A percentile compares a stretch with the other conserved stretches of the same genome.
Evolutionary conservation across 2,888 invertebrate genomes (phyloP).

Genomic region (Eutolmus rufibarbis): DNA sequence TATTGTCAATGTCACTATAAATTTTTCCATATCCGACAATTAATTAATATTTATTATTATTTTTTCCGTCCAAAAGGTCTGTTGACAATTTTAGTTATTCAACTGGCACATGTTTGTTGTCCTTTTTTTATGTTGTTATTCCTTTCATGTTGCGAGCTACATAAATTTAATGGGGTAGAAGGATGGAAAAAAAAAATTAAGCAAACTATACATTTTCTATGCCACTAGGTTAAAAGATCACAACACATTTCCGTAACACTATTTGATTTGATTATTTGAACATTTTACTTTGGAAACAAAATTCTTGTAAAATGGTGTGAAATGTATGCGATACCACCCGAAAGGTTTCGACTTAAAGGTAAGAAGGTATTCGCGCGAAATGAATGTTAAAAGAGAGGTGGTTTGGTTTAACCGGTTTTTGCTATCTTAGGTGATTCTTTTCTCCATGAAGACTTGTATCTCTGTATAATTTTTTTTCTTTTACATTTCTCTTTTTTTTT

Average conservation of each 20-base stretch:
- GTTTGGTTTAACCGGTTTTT: neutral
- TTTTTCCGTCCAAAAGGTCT: neutral
- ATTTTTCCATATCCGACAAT: neutral
- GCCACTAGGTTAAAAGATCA: neutral
- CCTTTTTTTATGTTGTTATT: neutral
- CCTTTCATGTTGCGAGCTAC: neutral
- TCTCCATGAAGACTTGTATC: neutral
- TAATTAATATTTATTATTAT: neutral
- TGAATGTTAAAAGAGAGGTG: neutral
- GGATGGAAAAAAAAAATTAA: neutral
- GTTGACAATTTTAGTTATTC: neutral
- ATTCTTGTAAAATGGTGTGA: neutral
- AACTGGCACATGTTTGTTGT: neutral
- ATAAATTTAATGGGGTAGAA: neutral
- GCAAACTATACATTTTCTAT: neutral
- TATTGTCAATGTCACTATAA: neutral
- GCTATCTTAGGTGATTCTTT: neutral
- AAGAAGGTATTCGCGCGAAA: neutral
- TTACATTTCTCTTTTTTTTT: neutral
- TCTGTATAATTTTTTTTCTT: neutral
- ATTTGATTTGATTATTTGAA: neutral
- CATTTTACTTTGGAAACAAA: neutral
- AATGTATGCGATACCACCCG: too few species aligned
- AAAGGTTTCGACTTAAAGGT: neutral
- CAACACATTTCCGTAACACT: neutral